Evolutionary conservation across 2,113 vertebrate species (phyloP).

Genomic region (Hypomesus transpacificus): DNA sequence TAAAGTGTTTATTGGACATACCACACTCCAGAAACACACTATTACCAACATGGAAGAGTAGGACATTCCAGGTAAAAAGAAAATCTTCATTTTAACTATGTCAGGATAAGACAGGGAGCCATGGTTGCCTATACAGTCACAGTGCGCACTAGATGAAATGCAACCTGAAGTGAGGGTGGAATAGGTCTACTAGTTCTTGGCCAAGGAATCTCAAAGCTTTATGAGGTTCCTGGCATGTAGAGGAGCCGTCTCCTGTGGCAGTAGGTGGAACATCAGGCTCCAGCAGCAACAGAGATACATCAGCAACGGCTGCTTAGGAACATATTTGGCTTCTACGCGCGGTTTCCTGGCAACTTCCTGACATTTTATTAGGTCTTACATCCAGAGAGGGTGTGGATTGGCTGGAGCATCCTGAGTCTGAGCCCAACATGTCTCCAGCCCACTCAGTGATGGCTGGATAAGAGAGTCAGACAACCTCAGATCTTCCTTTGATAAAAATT

Average conservation of each 20-base stretch:
- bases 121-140: too few relatives aligned
- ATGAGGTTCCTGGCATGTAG: too few relatives aligned
- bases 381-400: constrained; percentile 25
- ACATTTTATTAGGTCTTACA: constrained; percentile 40
- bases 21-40: not conserved
- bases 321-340: constrained; percentile 52
- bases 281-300: constrained; percentile 19
- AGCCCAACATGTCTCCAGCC: constrained; percentile 25
- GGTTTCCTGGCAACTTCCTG: constrained; percentile 58
- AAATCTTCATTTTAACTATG: too few relatives aligned
- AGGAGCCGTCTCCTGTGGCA: not conserved
- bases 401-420: constrained; percentile 23
- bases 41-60: not conserved
- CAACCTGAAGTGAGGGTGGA: too few relatives aligned
- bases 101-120: too few relatives aligned
- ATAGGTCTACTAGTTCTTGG: too few relatives aligned
- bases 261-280: not conserved
- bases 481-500: not conserved
- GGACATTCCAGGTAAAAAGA: not conserved
- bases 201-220: too few relatives aligned
- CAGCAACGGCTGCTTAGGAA: constrained; percentile 51
- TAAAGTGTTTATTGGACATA: not conserved
- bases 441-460: constrained; percentile 22
- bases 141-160: too few relatives aligned
- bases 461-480: not conserved